Base-by-base conservation (phyloP, 2,113 vertebrate species). In the Pedetes capensis region DNA sequence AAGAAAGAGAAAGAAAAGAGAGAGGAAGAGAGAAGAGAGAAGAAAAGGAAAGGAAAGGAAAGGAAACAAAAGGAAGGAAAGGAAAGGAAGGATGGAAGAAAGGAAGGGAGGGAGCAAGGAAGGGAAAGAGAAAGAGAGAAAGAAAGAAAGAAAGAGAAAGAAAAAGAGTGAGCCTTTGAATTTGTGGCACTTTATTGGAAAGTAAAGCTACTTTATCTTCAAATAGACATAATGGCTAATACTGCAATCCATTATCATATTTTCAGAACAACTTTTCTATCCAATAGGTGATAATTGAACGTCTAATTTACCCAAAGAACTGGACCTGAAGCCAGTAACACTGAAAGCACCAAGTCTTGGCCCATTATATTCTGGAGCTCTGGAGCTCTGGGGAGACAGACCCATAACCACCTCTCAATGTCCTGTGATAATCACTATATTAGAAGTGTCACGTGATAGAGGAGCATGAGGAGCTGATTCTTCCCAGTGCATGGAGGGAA, bases 401-500 rank as follows among this genome's bases (percentile, higher is more conserved):
- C 49, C 11, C 6, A 29, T 23, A 59, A 79, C 44, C 4, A 25
- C 34, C 32, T 63, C 57, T 23, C 75, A 6, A 72, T 42, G 11
- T 17, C 85, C 27, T 8, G 25, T 5, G 39, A 34, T n/a, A 34
- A 44, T 0, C 12, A 9, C 37, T 7, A 9, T 2, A 32, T 29
- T 47, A 29, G 16, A 83, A 13, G 13, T 44, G 5, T 49, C 11
- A 64, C 32, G 16, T 42, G 12, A 32, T 16, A 6, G 29, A 0
- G 9, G 18, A 17, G 2, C 1, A 6, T 1, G 9, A 3, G 12
- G 5, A 32, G 18, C 53, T 34, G 23, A 23, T 61, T 37, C 69
- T 63, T 68, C 57, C 22, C 27, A 23, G 14, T 42, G n/a, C 39
- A 37, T 12, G 12, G 14, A 74, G 32, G 7, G 2, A 47, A 53